Percentiles rank a stretch among this genome's conserved stretches.
These are phyloP conservation scores for Enteromius treurensis DNA, from an alignment of 2,797 vertebrate species.

Conservation along the genomic window DNA sequence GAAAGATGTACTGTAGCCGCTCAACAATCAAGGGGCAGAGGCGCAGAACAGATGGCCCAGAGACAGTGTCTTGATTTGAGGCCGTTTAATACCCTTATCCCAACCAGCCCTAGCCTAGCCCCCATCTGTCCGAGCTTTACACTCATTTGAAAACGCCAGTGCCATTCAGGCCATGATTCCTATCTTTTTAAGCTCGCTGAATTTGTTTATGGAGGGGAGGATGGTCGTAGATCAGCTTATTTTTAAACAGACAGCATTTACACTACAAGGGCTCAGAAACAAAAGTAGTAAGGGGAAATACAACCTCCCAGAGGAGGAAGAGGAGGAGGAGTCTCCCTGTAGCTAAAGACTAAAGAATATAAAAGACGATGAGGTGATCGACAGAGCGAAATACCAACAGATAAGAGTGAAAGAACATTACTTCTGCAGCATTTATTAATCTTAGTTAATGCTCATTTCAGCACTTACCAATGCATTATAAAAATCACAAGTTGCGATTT, in stretches of 20 bases:
- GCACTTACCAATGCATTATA: too few species aligned
- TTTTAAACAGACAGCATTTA: neutral
- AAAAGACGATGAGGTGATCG: slow-evolving; percentile 64
- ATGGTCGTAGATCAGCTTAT: slow-evolving; percentile 4
- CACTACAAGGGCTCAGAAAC: slow-evolving; percentile 24
- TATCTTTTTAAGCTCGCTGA: neutral
- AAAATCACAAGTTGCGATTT: too few species aligned
- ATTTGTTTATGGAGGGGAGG: neutral
- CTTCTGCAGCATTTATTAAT: too few species aligned
- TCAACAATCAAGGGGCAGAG: slow-evolving; percentile 29
- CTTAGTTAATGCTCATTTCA: too few species aligned
- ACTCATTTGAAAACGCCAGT: slow-evolving; percentile 64
- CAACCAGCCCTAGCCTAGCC: slow-evolving; percentile 63
- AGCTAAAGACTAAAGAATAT: slow-evolving; percentile 40
- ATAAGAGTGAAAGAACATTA: neutral
- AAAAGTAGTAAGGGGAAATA: slow-evolving; percentile 13
- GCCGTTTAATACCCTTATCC: slow-evolving; percentile 70
- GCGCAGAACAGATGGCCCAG: slow-evolving; percentile 77
- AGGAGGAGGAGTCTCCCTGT: slow-evolving; percentile 34
- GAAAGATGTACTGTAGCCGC: slow-evolving; percentile 29
- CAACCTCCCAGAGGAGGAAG: slow-evolving; percentile 52
- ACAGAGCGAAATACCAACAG: neutral
- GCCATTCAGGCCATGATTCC: neutral
- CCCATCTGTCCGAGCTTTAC: slow-evolving; percentile 82
- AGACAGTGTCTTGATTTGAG: slow-evolving; percentile 75